phyloP scores from a whole-genome alignment of 2,888 invertebrate genomes.

The Tenthredo mesomela region DNA sequence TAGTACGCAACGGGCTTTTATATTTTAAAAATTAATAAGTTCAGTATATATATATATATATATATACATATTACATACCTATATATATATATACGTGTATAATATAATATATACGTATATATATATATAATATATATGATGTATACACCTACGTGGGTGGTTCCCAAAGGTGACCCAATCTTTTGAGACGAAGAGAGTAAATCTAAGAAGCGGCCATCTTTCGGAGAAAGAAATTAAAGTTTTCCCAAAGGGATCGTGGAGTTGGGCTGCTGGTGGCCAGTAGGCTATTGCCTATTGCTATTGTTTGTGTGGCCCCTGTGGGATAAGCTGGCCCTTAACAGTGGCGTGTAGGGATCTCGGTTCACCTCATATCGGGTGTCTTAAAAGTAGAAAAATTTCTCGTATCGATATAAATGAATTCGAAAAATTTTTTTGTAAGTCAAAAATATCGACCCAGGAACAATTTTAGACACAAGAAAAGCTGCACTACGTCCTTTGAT shows the following conservation, averaged over 20 bases:
- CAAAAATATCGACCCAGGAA: not conserved
- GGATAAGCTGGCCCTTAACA: slow-evolving; percentile 68
- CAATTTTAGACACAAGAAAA: not conserved
- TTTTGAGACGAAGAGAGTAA: slow-evolving; percentile 58
- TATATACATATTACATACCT: slow-evolving; percentile 19
- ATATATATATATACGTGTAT: not conserved
- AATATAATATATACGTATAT: slow-evolving; percentile 13
- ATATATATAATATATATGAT: slow-evolving; percentile 14
- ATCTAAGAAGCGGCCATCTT: slow-evolving; percentile 69
- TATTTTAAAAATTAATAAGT: not conserved
- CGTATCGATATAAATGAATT: not conserved
- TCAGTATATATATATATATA: not conserved
- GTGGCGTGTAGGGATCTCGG: slow-evolving; percentile 70
- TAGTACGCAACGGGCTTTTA: not conserved
- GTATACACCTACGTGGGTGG: not conserved
- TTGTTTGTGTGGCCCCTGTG: slow-evolving; percentile 69
- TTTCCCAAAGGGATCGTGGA: slow-evolving; percentile 67
- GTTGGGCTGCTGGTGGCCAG: slow-evolving; percentile 53
- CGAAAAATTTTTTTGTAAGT: not conserved
- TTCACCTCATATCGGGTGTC: slow-evolving; percentile 68
- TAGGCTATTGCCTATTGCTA: slow-evolving; percentile 69
- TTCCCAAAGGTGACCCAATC: slow-evolving; percentile 56
- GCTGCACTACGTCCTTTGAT: not conserved
- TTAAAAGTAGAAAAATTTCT: slow-evolving; percentile 39
- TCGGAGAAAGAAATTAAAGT: slow-evolving; percentile 74